A percentile compares a stretch with the other conserved stretches of the same genome.
phyloP scores from a whole-genome alignment of 1,140 invertebrate genomes.

The Camponotus floridanus region DNA sequence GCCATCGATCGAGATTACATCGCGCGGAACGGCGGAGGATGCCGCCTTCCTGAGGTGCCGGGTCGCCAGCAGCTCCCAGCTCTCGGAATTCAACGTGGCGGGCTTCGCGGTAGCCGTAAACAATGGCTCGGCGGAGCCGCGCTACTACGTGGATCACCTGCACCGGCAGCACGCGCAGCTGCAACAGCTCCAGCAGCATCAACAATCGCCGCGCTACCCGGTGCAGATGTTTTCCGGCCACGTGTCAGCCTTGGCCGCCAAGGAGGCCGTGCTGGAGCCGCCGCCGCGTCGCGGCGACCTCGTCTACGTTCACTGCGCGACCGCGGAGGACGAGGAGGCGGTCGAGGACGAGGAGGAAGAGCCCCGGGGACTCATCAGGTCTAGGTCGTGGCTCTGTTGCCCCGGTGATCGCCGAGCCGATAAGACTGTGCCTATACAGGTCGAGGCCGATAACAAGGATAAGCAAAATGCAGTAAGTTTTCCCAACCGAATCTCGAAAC shows the following conservation, averaged over 20 bases:
- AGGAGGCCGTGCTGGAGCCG: conserved; percentile 70
- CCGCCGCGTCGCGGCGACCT: conserved; percentile 70
- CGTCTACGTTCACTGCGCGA: conserved; percentile 77
- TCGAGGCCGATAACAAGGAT: conserved; percentile 66
- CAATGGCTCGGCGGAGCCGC: conserved; percentile 77
- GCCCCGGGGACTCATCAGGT: conserved; percentile 65
- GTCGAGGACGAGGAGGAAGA: conserved; percentile 75
- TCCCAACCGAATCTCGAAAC: neutral
- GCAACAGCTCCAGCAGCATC: conserved; percentile 56
- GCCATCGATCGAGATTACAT: conserved; percentile 43
- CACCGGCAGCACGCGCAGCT: conserved; percentile 67
- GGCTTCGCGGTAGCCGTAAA: conserved; percentile 76
- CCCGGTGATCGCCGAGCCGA: conserved; percentile 73
- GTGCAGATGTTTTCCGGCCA: conserved; percentile 63
- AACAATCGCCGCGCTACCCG: conserved; percentile 26
- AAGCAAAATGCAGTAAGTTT: conserved; percentile 71
- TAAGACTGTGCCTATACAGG: conserved; percentile 75
- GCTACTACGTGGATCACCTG: conserved; percentile 72
- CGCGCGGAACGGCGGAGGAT: conserved; percentile 47
- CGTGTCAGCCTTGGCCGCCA: conserved; percentile 39
- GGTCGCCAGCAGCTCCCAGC: conserved; percentile 6
- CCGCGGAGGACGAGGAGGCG: conserved; percentile 71
- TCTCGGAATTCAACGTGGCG: conserved; percentile 75
- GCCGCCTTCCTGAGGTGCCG: conserved; percentile 26
- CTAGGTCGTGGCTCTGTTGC: conserved; percentile 80